A percentile compares a stretch with the other conserved stretches of the same genome.
phyloP scores from a whole-genome alignment of 2,797 vertebrate genomes.

The Momotus momota region DNA sequence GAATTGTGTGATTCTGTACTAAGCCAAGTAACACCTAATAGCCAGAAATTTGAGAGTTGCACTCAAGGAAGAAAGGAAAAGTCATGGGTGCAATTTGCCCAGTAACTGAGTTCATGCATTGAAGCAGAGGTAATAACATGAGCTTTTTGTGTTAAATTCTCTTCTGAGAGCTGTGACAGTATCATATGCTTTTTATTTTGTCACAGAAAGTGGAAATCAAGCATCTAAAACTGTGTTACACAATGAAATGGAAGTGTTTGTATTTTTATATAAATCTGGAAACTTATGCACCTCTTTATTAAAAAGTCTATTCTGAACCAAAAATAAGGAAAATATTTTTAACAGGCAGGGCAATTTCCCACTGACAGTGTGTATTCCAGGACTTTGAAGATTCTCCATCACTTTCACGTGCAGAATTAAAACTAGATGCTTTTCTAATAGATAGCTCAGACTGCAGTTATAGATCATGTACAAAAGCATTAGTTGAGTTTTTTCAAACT shows the following conservation, averaged over 20 bases:
- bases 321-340: not conserved
- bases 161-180: not conserved
- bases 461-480: not conserved
- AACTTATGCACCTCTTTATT: not conserved
- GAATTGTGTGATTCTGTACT: not conserved
- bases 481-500: not conserved
- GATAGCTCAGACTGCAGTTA: not conserved
- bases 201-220: not conserved
- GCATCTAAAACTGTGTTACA: not conserved
- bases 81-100: not conserved
- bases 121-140: not conserved
- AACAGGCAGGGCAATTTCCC: not conserved
- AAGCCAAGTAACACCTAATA: not conserved
- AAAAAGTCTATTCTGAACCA: not conserved
- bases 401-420: not conserved
- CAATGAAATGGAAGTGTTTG: not conserved
- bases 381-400: not conserved
- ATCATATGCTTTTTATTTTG: not conserved
- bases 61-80: not conserved
- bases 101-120: not conserved
- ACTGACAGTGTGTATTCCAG: fast-evolving
- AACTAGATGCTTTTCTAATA: not conserved
- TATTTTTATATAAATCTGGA: not conserved
- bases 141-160: not conserved
- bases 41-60: not conserved